Conservation (phyloP, 2,113 vertebrate species). For the Rhodinocichla rosea region DNA sequence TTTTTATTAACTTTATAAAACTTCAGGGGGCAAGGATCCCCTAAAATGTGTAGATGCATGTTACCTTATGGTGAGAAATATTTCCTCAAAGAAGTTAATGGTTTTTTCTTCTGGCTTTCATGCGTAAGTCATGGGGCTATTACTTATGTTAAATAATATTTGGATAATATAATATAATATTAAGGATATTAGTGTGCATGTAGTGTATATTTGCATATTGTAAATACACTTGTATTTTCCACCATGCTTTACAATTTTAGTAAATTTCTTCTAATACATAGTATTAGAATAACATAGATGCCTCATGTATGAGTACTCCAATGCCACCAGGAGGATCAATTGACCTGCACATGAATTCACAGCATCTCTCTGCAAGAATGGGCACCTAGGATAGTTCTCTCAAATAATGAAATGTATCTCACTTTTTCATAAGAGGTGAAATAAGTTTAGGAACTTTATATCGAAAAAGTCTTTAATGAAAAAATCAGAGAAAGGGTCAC, state of each 20-base stretch:
- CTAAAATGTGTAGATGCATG: background rate
- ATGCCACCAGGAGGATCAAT: background rate
- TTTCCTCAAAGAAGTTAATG: background rate
- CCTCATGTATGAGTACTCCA: background rate
- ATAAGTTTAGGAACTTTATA: background rate
- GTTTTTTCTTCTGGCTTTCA: background rate
- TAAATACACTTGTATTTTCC: background rate
- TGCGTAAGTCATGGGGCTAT: background rate
- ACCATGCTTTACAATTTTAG: background rate
- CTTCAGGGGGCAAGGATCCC: background rate
- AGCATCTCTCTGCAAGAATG: background rate
- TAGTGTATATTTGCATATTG: background rate
- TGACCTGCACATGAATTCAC: background rate
- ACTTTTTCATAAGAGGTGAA: background rate
- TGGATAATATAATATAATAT: background rate
- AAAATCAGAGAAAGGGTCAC: background rate
- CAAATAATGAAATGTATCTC: background rate
- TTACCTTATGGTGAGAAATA: background rate
- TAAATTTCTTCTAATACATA: background rate
- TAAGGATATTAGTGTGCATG: background rate
- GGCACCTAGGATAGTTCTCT: background rate
- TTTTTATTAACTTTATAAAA: background rate
- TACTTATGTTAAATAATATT: background rate
- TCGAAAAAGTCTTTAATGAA: background rate
- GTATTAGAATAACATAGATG: background rate